phyloP scores from a whole-genome alignment of 2,113 vertebrate species.

The Urocolius indicus region DNA sequence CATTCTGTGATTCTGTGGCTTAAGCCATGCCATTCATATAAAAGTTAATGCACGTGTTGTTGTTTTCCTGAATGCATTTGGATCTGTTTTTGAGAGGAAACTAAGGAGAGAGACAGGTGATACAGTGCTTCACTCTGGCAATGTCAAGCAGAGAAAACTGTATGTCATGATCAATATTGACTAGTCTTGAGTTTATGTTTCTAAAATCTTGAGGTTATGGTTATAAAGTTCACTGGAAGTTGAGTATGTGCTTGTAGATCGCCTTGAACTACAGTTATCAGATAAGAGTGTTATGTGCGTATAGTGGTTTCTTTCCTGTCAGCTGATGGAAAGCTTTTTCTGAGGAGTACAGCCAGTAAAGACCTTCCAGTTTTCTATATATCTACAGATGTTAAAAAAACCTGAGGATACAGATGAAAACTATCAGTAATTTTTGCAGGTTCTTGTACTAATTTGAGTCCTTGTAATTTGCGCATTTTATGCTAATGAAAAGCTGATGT shows the following conservation, averaged over 20 bases:
- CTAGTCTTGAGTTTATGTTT: no score
- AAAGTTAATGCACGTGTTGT: rapidly evolving
- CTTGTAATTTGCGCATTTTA: background rate
- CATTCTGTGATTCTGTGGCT: no score
- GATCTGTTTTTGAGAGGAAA: background rate
- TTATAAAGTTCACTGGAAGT: background rate
- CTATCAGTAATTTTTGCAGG: background rate
- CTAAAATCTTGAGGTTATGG: background rate
- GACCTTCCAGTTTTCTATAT: background rate
- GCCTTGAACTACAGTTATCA: background rate
- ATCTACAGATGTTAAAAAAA: background rate
- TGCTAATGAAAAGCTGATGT: background rate
- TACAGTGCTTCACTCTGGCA: background rate
- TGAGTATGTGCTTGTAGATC: background rate
- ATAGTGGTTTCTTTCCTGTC: background rate
- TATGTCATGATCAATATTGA: background rate
- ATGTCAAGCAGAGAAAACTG: background rate
- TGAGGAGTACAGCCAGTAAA: background rate
- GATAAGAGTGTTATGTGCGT: background rate
- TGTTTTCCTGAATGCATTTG: background rate
- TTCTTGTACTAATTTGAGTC: background rate
- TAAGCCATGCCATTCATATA: rapidly evolving
- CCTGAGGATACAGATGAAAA: background rate
- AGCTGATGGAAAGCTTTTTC: background rate
- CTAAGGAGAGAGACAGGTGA: background rate